A percentile compares a stretch with the other conserved stretches of the same genome.
Conservation (phyloP, 2,797 vertebrate genomes). For the Manis crassicaudata region DNA sequence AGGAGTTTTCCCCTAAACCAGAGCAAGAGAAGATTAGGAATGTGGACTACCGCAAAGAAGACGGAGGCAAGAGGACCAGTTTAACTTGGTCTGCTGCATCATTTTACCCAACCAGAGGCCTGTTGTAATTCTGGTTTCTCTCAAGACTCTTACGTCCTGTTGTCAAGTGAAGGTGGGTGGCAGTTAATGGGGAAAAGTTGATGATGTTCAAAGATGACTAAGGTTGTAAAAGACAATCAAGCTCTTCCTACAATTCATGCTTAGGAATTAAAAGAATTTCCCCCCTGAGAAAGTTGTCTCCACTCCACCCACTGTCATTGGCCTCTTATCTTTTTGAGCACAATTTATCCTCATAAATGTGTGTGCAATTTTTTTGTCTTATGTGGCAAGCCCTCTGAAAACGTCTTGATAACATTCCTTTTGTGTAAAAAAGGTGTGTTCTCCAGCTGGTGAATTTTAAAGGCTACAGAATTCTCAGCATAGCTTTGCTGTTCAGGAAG, state of each 20-base stretch:
- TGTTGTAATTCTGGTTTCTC: conserved; percentile 54
- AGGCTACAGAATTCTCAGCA: not conserved
- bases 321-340: conserved; percentile 54
- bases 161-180: conserved; percentile 63
- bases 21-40: not conserved
- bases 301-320: conserved; percentile 30
- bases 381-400: not conserved
- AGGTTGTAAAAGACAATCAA: conserved; percentile 38
- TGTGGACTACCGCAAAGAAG: not conserved
- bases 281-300: conserved; percentile 47
- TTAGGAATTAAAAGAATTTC: conserved; percentile 55
- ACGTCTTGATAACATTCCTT: not conserved
- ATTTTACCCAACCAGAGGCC: conserved; percentile 6
- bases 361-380: not conserved
- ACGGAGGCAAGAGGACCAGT: not conserved
- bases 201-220: conserved; percentile 63
- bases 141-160: conserved; percentile 18
- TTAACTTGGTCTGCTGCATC: not conserved
- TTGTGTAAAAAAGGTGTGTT: conserved; percentile 7
- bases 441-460: not conserved
- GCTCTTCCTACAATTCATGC: conserved; percentile 55
- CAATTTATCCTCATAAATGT: not conserved
- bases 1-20: conserved; percentile 15
- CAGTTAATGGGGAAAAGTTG: conserved; percentile 14
- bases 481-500: not conserved